These are phyloP conservation scores for Ploceus nigricollis DNA, from an alignment of 2,113 vertebrate genomes.

Conservation along the genomic window DNA sequence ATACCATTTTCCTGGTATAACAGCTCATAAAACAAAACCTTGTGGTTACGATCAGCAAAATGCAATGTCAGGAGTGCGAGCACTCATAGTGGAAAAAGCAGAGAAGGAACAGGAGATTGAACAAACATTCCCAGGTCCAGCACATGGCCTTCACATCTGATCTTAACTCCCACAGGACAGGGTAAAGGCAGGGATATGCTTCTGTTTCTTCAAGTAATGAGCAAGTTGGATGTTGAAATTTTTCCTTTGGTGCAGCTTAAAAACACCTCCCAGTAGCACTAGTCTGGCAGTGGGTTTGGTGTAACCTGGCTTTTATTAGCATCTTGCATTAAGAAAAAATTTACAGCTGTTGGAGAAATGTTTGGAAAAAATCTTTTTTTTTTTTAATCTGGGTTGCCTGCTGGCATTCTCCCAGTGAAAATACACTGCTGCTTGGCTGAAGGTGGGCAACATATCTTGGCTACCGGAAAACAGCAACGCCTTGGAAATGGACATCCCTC, in stretches of 20 bases:
- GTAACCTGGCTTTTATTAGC: conserved; percentile 79
- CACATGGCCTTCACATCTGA: not conserved
- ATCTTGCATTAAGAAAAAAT: conserved; percentile 52
- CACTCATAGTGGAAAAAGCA: not conserved
- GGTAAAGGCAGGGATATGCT: not conserved
- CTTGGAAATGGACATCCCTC: not conserved
- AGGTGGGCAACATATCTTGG: not conserved
- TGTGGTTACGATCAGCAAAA: conserved; percentile 42
- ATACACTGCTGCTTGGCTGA: not conserved
- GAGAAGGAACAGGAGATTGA: conserved; percentile 33
- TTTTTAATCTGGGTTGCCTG: conserved; percentile 29
- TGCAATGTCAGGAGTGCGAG: not conserved
- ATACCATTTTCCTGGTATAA: conserved; percentile 37
- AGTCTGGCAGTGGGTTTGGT: conserved; percentile 43
- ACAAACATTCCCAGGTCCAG: conserved; percentile 17
- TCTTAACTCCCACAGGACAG: not conserved
- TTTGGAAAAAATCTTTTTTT: conserved; percentile 31
- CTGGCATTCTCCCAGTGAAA: conserved; percentile 1
- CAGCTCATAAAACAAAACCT: conserved; percentile 48
- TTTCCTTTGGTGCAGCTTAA: conserved; percentile 42
- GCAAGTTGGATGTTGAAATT: conserved; percentile 13
- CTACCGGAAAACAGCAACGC: not conserved
- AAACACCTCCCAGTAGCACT: conserved; percentile 46
- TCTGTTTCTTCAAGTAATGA: conserved; percentile 43
- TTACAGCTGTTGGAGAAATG: conserved; percentile 65